Percentiles rank a stretch among this genome's conserved stretches.
phyloP scores from a whole-genome alignment of 2,797 vertebrate genomes.

The Ataeniobius toweri region DNA sequence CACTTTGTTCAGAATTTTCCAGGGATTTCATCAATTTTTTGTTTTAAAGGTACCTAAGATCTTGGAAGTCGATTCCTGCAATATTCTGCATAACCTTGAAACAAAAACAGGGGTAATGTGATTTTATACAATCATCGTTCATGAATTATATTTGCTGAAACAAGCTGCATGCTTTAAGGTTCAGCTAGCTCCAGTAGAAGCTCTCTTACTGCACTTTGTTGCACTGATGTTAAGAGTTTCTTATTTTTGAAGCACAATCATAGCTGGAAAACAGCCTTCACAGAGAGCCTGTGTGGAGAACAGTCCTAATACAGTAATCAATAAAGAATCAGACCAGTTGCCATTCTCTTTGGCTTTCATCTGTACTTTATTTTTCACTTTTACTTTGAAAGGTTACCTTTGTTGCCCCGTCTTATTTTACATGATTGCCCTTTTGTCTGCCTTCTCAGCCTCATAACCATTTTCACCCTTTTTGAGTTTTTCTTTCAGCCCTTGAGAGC shows the following conservation, averaged over 20 bases:
- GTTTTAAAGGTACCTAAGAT: not conserved
- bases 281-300: not conserved
- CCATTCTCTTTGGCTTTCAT: not conserved
- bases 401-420: not conserved
- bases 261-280: not conserved
- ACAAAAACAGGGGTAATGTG: not conserved
- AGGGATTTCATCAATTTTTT: too few species aligned
- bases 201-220: not conserved
- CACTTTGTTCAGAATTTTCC: too few species aligned
- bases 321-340: not conserved
- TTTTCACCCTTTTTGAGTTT: not conserved
- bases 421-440: not conserved
- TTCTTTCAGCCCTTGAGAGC: not conserved
- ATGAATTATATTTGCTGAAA: too few species aligned
- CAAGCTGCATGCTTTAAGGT: not conserved
- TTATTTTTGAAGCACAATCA: not conserved
- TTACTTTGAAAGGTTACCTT: constrained; percentile 6
- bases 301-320: not conserved
- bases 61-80: not conserved
- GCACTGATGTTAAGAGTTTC: not conserved
- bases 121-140: not conserved
- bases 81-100: not conserved
- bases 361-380: not conserved
- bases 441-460: not conserved
- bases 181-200: not conserved